phyloP scores from a whole-genome alignment of 2,888 invertebrate species.

The Odontothrips loti region DNA sequence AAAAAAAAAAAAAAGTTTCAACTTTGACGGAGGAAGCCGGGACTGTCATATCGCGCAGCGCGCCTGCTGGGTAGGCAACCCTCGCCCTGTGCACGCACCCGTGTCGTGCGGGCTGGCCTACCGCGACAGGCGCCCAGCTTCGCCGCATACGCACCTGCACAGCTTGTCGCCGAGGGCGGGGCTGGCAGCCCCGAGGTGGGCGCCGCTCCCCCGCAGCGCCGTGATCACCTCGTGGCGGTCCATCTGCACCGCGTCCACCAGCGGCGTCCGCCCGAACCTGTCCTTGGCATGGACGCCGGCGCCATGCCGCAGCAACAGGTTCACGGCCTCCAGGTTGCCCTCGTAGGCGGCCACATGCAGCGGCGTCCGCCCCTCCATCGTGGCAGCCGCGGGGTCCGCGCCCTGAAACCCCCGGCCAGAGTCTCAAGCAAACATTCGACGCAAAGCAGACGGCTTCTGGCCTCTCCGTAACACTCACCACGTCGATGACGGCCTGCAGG shows the following conservation, averaged over 20 bases:
- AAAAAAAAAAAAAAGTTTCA: not conserved
- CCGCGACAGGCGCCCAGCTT: too few species aligned
- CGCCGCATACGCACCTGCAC: too few species aligned
- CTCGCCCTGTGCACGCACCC: too few species aligned
- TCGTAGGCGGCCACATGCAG: constrained; percentile 74
- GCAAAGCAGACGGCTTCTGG: too few species aligned
- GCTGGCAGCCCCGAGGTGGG: constrained; percentile 60
- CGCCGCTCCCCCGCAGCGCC: constrained; percentile 67
- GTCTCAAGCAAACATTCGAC: too few species aligned
- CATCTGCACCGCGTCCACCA: constrained; percentile 63
- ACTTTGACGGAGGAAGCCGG: too few species aligned
- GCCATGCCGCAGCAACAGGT: constrained; percentile 70
- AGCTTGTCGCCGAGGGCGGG: constrained; percentile 62
- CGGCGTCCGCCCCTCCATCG: constrained; percentile 72
- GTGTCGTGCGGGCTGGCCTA: too few species aligned
- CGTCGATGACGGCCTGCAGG: constrained; percentile 43
- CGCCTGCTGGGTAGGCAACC: too few species aligned
- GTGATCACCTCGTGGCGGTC: constrained; percentile 62
- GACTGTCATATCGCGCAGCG: too few species aligned
- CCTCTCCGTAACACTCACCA: not conserved
- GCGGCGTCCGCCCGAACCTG: constrained; percentile 63
- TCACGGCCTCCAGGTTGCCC: constrained; percentile 64
- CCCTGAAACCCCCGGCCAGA: constrained; percentile 50
- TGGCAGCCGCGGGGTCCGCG: constrained; percentile 66
- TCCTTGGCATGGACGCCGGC: constrained; percentile 78